A percentile compares a stretch with the other conserved stretches of the same genome.
phyloP scores from a whole-genome alignment of 2,113 vertebrate genomes.

The Leptobrachium leishanense region DNA sequence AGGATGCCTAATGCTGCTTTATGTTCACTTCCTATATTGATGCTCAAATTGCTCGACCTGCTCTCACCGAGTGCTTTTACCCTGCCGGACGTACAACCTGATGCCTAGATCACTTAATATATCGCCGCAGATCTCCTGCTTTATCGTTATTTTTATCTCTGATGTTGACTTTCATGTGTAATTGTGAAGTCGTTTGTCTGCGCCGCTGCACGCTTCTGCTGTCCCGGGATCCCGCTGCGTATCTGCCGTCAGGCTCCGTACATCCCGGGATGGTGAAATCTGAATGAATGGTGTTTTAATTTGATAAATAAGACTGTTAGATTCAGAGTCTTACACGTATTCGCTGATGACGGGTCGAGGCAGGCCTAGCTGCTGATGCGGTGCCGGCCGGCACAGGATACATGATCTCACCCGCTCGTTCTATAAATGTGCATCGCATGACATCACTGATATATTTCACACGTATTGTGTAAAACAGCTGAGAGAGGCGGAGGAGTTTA shows the following conservation, averaged over 20 bases:
- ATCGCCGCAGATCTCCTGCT: neutral
- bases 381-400: no score
- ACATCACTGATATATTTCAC: no score
- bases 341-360: no score
- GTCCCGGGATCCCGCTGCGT: no score
- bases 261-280: neutral
- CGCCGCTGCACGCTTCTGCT: neutral
- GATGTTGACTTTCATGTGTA: neutral
- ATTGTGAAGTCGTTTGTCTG: constrained; percentile 4
- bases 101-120: constrained; percentile 19
- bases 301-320: no score
- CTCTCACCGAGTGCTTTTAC: neutral
- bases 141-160: neutral
- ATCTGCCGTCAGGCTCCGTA: neutral
- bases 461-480: no score
- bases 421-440: no score
- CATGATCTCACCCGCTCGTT: no score
- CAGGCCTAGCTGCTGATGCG: no score
- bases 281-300: neutral
- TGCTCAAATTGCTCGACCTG: constrained; percentile 22
- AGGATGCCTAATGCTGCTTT: constrained; percentile 41
- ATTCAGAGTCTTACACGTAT: no score
- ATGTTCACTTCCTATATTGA: constrained; percentile 29
- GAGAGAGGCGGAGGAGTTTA: no score
- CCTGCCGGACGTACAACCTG: neutral